These are phyloP conservation scores for Scelioninae gen. 1 DNA, from an alignment of 2,888 invertebrate species.

Conservation along the genomic window DNA sequence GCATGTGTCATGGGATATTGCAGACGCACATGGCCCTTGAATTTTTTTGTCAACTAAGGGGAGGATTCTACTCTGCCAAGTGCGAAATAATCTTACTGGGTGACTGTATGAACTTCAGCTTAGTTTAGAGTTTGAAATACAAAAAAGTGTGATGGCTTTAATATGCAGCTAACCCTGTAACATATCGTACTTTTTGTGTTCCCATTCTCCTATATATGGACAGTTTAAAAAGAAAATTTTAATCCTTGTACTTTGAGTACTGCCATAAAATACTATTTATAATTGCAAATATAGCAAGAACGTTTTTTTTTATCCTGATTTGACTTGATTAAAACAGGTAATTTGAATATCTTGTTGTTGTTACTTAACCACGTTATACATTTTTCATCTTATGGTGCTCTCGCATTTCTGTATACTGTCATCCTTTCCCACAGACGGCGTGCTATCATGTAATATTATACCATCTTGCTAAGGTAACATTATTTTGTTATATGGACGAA, in stretches of 20 bases:
- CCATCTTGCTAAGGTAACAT: conserved; percentile 71
- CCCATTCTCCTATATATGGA: too few relatives aligned
- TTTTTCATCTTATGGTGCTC: conserved; percentile 40
- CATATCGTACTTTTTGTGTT: not conserved
- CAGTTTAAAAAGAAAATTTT: too few relatives aligned
- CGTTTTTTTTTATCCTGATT: too few relatives aligned
- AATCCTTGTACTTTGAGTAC: too few relatives aligned
- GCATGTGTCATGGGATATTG: conserved; percentile 48
- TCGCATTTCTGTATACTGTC: conserved; percentile 46
- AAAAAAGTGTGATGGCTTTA: conserved; percentile 19
- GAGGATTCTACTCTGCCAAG: conserved; percentile 21
- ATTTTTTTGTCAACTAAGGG: conserved; percentile 33
- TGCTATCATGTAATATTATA: conserved; percentile 79
- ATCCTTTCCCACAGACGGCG: conserved; percentile 78
- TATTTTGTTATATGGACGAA: conserved; percentile 53
- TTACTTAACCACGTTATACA: too few relatives aligned
- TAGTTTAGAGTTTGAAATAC: conserved; percentile 9
- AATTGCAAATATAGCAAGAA: too few relatives aligned
- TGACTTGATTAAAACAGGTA: too few relatives aligned
- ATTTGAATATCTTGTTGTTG: conserved; percentile 1
- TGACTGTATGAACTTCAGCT: conserved; percentile 23
- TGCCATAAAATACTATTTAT: too few relatives aligned
- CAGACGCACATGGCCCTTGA: conserved; percentile 65
- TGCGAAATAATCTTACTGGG: conserved; percentile 37
- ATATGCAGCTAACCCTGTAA: not conserved